phyloP scores from a whole-genome alignment of 2,888 invertebrate species.

The Operophtera brumata region DNA sequence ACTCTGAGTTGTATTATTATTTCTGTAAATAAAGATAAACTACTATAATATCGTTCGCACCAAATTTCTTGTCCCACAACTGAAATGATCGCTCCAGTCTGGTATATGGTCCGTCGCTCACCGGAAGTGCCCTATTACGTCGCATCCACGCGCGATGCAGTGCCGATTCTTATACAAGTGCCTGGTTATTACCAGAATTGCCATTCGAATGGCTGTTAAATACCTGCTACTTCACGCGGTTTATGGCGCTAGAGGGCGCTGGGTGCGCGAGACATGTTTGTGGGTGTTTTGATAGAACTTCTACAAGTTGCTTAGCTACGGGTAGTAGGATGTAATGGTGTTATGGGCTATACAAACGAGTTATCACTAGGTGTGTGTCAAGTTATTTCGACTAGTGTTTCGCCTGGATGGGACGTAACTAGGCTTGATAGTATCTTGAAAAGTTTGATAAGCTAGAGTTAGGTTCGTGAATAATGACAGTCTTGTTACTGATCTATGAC shows the following conservation, averaged over 20 bases:
- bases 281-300: constrained; percentile 10
- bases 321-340: background rate
- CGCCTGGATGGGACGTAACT: no score
- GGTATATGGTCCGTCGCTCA: constrained; percentile 70
- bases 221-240: constrained; percentile 20
- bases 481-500: background rate
- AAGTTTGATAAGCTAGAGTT: background rate
- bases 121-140: constrained; percentile 75
- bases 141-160: constrained; percentile 67
- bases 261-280: constrained; percentile 19
- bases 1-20: no score
- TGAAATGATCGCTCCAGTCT: constrained; percentile 27
- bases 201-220: constrained; percentile 57
- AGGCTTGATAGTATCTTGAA: background rate
- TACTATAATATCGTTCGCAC: background rate
- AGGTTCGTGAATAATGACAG: background rate
- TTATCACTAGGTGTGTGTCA: background rate
- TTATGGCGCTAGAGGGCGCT: constrained; percentile 19
- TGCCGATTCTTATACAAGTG: constrained; percentile 69
- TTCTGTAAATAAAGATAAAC: no score
- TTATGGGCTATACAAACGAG: background rate
- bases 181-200: constrained; percentile 65
- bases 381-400: no score
- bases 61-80: constrained; percentile 7
- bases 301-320: constrained; percentile 1